Conservation (phyloP, 2,888 invertebrate genomes). For the Eilema caniola region DNA sequence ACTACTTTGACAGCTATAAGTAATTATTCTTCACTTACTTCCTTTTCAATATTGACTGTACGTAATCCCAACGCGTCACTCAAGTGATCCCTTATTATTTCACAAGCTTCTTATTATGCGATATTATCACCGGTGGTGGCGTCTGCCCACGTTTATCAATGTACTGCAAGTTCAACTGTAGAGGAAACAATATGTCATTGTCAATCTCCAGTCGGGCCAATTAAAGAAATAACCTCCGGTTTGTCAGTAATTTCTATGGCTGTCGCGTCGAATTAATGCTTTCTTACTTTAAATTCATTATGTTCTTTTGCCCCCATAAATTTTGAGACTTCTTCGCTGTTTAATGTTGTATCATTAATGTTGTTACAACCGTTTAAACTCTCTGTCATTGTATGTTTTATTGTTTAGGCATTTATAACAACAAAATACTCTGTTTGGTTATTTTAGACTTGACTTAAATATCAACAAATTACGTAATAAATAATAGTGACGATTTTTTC, state of each 20-base stretch:
- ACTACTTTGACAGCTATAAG: background rate
- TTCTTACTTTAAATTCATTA: slow-evolving; percentile 48
- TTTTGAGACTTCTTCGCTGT: slow-evolving; percentile 24
- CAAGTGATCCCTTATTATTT: slow-evolving; percentile 60
- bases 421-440: background rate
- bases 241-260: slow-evolving; percentile 49
- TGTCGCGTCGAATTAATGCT: slow-evolving; percentile 49
- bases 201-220: slow-evolving; percentile 75
- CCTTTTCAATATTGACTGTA: background rate
- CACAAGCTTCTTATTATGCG: slow-evolving; percentile 68
- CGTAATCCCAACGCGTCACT: slow-evolving; percentile 55
- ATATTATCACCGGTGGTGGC: slow-evolving; percentile 58
- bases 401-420: background rate
- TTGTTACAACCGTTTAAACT: slow-evolving; percentile 21
- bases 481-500: background rate
- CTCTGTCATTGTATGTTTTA: slow-evolving; percentile 10
- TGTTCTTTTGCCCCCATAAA: slow-evolving; percentile 39
- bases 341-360: slow-evolving; percentile 25
- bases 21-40: background rate
- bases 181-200: slow-evolving; percentile 81
- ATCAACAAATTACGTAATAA: background rate
- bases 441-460: background rate
- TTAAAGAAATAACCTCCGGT: slow-evolving; percentile 66
- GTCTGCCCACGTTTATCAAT: slow-evolving; percentile 70
- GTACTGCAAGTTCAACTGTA: slow-evolving; percentile 62